phyloP scores from a whole-genome alignment of 2,113 vertebrate genomes.

The Trichechus manatus region DNA sequence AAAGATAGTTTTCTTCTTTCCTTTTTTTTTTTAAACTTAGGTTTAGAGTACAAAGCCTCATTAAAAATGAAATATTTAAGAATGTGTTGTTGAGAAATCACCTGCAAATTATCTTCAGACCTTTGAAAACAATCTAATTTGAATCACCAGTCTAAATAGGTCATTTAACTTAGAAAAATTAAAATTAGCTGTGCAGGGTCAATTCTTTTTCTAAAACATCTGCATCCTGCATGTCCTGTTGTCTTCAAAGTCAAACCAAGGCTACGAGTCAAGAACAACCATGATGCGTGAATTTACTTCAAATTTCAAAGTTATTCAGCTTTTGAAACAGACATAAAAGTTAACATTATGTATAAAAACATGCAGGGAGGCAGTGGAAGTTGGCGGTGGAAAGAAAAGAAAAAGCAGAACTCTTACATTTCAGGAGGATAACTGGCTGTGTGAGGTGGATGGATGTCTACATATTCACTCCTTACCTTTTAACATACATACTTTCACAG shows the following conservation, averaged over 20 bases:
- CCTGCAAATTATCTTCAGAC: constrained; percentile 61
- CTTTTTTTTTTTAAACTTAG: background rate
- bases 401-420: background rate
- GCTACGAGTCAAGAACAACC: constrained; percentile 40
- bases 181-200: constrained; percentile 76
- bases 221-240: constrained; percentile 65
- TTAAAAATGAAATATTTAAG: constrained; percentile 49
- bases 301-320: constrained; percentile 50
- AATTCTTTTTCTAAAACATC: constrained; percentile 68
- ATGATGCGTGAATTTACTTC: background rate
- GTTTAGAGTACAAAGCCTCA: background rate
- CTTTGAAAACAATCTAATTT: constrained; percentile 69
- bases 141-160: constrained; percentile 78
- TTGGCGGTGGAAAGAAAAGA: background rate
- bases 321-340: constrained; percentile 11
- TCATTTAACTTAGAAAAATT: constrained; percentile 83
- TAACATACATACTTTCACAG: background rate
- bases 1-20: constrained; percentile 21
- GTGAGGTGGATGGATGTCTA: rapidly evolving
- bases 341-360: background rate
- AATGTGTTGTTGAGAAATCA: constrained; percentile 26
- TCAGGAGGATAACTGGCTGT: background rate
- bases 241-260: constrained; percentile 73
- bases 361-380: background rate
- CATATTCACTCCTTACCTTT: background rate